phyloP scores from a whole-genome alignment of 2,888 invertebrate species.

The Meta bourneti region DNA sequence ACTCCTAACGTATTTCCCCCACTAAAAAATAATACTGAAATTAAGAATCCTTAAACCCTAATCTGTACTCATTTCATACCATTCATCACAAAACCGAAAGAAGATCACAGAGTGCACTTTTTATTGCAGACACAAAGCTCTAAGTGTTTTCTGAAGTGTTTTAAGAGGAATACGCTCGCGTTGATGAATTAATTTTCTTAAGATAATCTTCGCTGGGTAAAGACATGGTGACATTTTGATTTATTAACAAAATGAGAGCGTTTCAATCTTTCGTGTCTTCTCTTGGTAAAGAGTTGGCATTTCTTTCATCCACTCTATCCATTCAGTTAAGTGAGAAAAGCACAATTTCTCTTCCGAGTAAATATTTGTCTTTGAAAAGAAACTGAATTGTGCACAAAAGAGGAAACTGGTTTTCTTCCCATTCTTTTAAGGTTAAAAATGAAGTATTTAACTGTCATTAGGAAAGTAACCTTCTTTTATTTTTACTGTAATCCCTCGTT shows the following conservation, averaged over 20 bases:
- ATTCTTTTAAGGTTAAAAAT: too few relatives aligned
- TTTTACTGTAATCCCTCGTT: too few relatives aligned
- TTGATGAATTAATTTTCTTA: constrained; percentile 27
- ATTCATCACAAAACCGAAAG: neutral
- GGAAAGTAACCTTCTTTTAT: too few relatives aligned
- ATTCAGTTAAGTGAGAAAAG: too few relatives aligned
- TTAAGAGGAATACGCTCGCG: constrained; percentile 2
- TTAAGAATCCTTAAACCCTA: neutral
- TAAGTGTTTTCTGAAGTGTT: constrained; percentile 14
- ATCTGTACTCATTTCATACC: neutral
- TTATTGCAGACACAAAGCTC: neutral
- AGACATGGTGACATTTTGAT: constrained; percentile 24
- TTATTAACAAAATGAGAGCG: constrained; percentile 3
- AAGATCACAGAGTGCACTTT: neutral
- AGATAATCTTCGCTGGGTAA: constrained; percentile 14
- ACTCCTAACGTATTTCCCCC: neutral
- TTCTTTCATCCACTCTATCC: neutral
- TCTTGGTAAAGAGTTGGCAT: neutral
- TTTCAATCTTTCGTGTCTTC: neutral
- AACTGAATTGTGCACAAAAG: too few relatives aligned
- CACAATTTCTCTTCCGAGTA: too few relatives aligned
- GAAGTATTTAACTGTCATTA: too few relatives aligned
- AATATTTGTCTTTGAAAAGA: too few relatives aligned
- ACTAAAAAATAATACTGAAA: neutral
- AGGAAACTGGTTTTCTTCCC: too few relatives aligned